Evolutionary conservation across 2,888 invertebrate genomes (phyloP).

Genomic region (Serrognathus titanus): DNA sequence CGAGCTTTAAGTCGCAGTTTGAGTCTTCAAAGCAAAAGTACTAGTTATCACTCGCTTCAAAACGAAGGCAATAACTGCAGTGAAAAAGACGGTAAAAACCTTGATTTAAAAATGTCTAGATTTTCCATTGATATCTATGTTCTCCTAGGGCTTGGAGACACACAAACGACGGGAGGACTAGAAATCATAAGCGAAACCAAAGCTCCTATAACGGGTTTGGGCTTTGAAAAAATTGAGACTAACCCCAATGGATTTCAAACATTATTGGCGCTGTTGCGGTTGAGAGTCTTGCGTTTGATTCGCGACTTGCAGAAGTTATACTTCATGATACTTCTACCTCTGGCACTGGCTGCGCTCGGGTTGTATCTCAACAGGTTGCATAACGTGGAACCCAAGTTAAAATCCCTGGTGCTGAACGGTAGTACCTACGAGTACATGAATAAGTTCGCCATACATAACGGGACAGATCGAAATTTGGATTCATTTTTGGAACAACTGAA

Average conservation of each 20-base stretch:
- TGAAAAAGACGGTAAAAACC: slow-evolving; percentile 16
- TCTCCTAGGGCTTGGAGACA: slow-evolving; percentile 49
- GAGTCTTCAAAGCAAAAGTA: slow-evolving; percentile 70
- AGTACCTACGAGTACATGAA: slow-evolving; percentile 60
- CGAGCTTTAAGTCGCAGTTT: slow-evolving; percentile 68
- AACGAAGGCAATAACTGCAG: slow-evolving; percentile 48
- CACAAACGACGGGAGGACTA: slow-evolving; percentile 43
- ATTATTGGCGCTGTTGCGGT: slow-evolving; percentile 63
- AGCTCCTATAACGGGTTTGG: slow-evolving; percentile 55
- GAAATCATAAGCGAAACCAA: slow-evolving; percentile 51
- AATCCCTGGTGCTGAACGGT: slow-evolving; percentile 59
- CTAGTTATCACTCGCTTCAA: slow-evolving; percentile 70
- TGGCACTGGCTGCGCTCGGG: slow-evolving; percentile 65
- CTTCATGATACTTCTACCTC: slow-evolving; percentile 70
- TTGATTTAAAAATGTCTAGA: neutral
- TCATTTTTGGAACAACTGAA: slow-evolving; percentile 40
- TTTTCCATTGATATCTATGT: neutral
- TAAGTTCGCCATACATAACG: slow-evolving; percentile 59
- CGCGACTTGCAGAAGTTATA: slow-evolving; percentile 65
- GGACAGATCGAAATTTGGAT: slow-evolving; percentile 44
- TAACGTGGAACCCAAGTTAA: slow-evolving; percentile 60
- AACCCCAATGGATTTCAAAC: slow-evolving; percentile 61
- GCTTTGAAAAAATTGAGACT: slow-evolving; percentile 63
- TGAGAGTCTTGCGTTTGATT: slow-evolving; percentile 63
- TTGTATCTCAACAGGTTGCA: slow-evolving; percentile 62